A percentile compares a stretch with the other conserved stretches of the same genome.
These are phyloP conservation scores for Meghimatium bilineatum DNA, from an alignment of 2,888 invertebrate species.

Conservation along the genomic window DNA sequence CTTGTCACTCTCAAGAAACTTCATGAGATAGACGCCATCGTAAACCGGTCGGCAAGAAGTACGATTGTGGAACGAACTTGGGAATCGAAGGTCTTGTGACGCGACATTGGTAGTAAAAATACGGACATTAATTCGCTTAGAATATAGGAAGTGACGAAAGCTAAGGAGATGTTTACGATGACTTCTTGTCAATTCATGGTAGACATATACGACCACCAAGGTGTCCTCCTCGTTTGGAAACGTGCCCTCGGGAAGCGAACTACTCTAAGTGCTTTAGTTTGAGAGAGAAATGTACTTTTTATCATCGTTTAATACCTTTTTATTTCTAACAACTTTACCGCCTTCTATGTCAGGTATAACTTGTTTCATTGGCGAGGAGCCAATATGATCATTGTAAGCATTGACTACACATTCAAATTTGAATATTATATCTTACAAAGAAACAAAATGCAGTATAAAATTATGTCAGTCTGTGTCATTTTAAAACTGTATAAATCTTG, in stretches of 20 bases:
- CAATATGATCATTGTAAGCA: no score
- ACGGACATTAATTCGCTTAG: conserved; percentile 7
- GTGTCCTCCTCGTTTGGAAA: not conserved
- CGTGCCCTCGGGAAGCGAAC: no score
- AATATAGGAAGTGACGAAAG: conserved; percentile 11
- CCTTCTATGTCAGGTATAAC: no score
- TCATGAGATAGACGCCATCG: not conserved
- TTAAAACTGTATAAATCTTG: no score
- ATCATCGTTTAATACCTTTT: no score
- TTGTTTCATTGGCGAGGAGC: no score
- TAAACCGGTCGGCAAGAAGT: not conserved
- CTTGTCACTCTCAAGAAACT: not conserved
- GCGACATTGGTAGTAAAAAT: not conserved
- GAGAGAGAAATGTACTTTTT: not conserved
- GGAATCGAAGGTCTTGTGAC: conserved; percentile 2
- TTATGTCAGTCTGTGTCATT: no score
- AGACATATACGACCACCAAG: conserved; percentile 4
- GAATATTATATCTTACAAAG: no score
- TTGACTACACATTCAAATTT: no score
- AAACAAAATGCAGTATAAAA: no score
- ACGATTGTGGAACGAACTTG: not conserved
- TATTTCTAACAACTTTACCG: no score
- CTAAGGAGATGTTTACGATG: conserved; percentile 15
- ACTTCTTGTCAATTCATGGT: not conserved
- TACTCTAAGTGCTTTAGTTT: no score